Evolutionary conservation across 92 coral and sea anemone genomes (phyloP), one percentile per base, ranked within the genome.

Genomic region (Parazoanthus atlanticus): DNA sequence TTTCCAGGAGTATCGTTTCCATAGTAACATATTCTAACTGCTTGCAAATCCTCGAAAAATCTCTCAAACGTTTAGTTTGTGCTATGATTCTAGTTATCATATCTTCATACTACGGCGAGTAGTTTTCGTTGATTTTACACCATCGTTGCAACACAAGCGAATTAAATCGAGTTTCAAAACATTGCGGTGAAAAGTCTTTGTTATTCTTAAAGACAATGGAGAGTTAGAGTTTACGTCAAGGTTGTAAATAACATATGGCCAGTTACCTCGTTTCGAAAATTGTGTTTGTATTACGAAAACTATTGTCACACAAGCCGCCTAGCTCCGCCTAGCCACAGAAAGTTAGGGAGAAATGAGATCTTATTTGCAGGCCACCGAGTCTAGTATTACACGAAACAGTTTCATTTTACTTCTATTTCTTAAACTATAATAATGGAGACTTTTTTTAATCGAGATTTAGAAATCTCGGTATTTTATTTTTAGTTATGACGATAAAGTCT

Each of bases 21-120:
- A 88, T 46, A 83, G 86, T 79, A 38, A 81, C 34, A 49, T 72
- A 81, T 73, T 81, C 66, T 26, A 67, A 30, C 79, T 54, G 54
- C 70, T 47, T n/a, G 25, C 32, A 38, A 78, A 64, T 33, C 32
- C 54, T n/a, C 26, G 3, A 81, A 36, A 75, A 75, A 75, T 19
- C 79, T 36, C 79, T 52, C 19, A 52, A 52, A 1, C 58, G 26
- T 21, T 78, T 41, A 6, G 10, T 25, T 78, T 78, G 29, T 78
- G 64, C 52, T 11, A 56, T 32, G 5, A 15, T 78, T 25, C 26
- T 23, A 61, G 81, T 25, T 77, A 21, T 41, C 30, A 25, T 11
- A 40, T 77, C 25, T 32, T 21, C 21, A 21, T 23, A 61, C 8
- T 19, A 31, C 23, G 38, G 21, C 6, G 23, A 47, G 15, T 47